phyloP scores from a whole-genome alignment of 2,113 vertebrate species.

The Ceyx cyanopectus region DNA sequence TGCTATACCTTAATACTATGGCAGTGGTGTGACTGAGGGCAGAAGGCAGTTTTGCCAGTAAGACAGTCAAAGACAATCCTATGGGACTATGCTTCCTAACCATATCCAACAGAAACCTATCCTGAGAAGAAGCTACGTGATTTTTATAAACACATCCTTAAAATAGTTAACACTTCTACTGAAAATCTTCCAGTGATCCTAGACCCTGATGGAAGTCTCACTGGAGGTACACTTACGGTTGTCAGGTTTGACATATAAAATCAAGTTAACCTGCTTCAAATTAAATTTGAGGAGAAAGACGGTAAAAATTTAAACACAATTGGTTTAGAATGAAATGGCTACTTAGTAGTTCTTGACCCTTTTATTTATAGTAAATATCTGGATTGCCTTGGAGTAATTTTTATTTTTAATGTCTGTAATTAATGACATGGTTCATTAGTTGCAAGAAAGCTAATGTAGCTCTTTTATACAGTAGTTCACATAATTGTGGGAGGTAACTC shows the following conservation, averaged over 20 bases:
- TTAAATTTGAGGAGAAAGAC: slow-evolving; percentile 60
- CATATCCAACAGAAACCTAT: not conserved
- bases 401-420: slow-evolving; percentile 80
- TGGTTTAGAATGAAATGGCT: slow-evolving; percentile 66
- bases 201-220: not conserved
- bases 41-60: not conserved
- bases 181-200: not conserved
- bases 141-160: slow-evolving; percentile 33
- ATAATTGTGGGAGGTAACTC: slow-evolving; percentile 68
- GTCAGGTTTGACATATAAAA: slow-evolving; percentile 59
- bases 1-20: not conserved
- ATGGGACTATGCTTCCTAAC: not conserved
- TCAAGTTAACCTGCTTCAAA: slow-evolving; percentile 65
- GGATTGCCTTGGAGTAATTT: slow-evolving; percentile 66
- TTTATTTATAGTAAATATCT: slow-evolving; percentile 77
- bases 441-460: slow-evolving; percentile 54
- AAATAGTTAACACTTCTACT: not conserved
- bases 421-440: slow-evolving; percentile 82
- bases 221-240: not conserved
- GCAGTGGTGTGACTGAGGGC: accelerated
- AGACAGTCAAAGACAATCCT: not conserved
- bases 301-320: slow-evolving; percentile 47
- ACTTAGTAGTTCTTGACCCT: slow-evolving; percentile 68
- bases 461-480: slow-evolving; percentile 71
- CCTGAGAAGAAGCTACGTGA: not conserved